These are phyloP conservation scores for Conchocele bisecta DNA, from an alignment of 2,888 invertebrate genomes.

Conservation along the genomic window DNA sequence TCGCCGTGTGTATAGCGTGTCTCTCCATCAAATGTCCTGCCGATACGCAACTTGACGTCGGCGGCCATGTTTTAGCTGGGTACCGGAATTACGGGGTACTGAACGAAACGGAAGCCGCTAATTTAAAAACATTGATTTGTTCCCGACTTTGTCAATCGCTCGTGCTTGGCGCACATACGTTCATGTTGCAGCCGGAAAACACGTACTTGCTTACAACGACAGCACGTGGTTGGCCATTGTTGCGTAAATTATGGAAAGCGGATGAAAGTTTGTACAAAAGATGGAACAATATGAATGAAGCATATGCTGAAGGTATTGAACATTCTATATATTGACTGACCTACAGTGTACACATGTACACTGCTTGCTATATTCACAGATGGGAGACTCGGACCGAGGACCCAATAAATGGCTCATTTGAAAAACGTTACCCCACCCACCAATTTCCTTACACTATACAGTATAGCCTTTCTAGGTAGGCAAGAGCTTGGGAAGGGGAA, in stretches of 20 bases:
- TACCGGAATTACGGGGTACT: constrained; percentile 87
- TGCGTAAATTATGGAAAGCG: constrained; percentile 70
- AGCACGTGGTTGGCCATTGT: constrained; percentile 73
- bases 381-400: no score
- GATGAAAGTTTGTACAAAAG: no score
- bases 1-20: constrained; percentile 92
- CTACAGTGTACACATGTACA: no score
- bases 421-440: no score
- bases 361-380: no score
- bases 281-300: no score
- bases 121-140: constrained; percentile 89
- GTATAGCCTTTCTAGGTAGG: no score
- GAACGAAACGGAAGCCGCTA: constrained; percentile 86
- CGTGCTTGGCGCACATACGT: constrained; percentile 90
- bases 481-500: no score
- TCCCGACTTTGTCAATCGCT: constrained; percentile 92
- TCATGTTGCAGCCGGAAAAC: constrained; percentile 90
- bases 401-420: no score
- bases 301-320: no score
- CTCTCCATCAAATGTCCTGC: constrained; percentile 89
- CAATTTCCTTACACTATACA: no score
- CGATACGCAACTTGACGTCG: constrained; percentile 79
- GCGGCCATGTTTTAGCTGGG: constrained; percentile 88
- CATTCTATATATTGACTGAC: no score
- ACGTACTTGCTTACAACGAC: constrained; percentile 89